These are phyloP conservation scores for Cirrhinus molitorella DNA, from an alignment of 2,797 vertebrate genomes.

Conservation along the genomic window DNA sequence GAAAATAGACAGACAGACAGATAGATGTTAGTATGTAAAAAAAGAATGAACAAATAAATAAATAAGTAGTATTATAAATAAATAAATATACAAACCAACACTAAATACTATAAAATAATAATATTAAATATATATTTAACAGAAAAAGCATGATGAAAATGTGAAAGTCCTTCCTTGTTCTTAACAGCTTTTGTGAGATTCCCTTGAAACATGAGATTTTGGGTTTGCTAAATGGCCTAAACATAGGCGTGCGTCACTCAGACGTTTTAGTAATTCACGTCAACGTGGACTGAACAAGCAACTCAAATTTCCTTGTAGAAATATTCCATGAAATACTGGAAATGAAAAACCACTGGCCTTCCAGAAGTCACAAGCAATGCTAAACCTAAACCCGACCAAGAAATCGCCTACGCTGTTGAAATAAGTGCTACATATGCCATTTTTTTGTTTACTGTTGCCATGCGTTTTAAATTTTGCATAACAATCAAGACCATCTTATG, in stretches of 20 bases:
- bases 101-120: too few species aligned
- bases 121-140: too few species aligned
- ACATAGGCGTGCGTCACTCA: background rate
- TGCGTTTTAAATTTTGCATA: background rate
- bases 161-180: too few species aligned
- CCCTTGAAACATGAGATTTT: slow-evolving; percentile 1
- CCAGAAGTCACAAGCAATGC: slow-evolving; percentile 6
- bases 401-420: background rate
- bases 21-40: too few species aligned
- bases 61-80: too few species aligned
- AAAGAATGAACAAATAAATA: too few species aligned
- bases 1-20: too few species aligned
- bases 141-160: too few species aligned
- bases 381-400: background rate
- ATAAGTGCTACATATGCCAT: background rate
- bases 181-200: background rate
- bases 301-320: background rate
- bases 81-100: too few species aligned
- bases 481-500: background rate
- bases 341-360: background rate
- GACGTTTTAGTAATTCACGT: background rate
- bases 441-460: background rate
- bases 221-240: background rate
- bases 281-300: background rate
- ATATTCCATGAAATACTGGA: slow-evolving; percentile 1